These are phyloP conservation scores for Chrysocyon brachyurus DNA, from an alignment of 2,797 vertebrate species.

Conservation along the genomic window DNA sequence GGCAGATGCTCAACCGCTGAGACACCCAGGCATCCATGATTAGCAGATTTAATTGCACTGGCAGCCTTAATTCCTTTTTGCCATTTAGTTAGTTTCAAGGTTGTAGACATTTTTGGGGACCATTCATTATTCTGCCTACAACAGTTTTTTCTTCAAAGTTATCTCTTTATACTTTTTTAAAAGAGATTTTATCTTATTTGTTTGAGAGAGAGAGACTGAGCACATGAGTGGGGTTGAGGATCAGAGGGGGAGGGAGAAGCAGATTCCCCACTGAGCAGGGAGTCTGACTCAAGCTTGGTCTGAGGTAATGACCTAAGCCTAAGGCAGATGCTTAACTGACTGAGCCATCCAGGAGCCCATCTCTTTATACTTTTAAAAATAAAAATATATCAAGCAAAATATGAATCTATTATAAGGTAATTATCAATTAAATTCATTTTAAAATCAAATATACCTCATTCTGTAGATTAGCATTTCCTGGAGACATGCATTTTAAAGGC, in stretches of 20 bases:
- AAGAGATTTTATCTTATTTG: not conserved
- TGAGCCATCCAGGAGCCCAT: not conserved
- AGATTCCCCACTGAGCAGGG: not conserved
- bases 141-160: not conserved
- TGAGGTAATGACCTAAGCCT: not conserved
- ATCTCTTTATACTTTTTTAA: not conserved
- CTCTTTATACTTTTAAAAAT: slow-evolving; percentile 10
- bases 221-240: not conserved
- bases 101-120: not conserved
- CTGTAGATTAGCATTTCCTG: not conserved
- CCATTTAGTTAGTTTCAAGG: not conserved
- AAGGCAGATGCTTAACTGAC: not conserved
- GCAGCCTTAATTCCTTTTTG: not conserved
- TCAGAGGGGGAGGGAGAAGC: not conserved
- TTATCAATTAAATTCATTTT: slow-evolving; percentile 29
- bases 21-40: not conserved
- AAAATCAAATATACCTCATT: slow-evolving; percentile 8
- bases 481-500: not conserved
- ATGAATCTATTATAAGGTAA: not conserved
- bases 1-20: too few species aligned
- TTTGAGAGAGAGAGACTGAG: not conserved
- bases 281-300: not conserved
- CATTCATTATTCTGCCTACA: not conserved
- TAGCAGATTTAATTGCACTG: not conserved
- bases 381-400: slow-evolving; percentile 29